Percentiles rank a stretch among this genome's conserved stretches.
Conservation (phyloP, 2,113 vertebrate species). For the Trichechus manatus region DNA sequence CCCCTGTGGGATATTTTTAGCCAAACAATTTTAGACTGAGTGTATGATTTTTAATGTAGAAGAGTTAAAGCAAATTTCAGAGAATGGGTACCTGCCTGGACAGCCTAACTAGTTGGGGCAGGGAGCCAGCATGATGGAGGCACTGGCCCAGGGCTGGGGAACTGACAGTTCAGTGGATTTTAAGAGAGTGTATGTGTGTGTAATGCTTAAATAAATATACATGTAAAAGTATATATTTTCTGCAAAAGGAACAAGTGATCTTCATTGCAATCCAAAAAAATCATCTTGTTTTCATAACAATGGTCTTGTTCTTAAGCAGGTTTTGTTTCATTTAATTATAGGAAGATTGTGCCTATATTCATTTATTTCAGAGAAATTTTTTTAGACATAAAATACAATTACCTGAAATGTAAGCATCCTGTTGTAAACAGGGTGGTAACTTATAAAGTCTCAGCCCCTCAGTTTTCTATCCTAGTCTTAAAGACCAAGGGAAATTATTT, state of each 20-base stretch:
- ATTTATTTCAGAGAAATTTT: not conserved
- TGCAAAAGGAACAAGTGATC: not conserved
- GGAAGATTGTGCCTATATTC: not conserved
- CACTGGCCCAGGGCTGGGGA: not conserved
- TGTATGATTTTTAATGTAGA: not conserved
- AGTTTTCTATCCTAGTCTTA: not conserved
- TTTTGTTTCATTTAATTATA: conserved; percentile 23
- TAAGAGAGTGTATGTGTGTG: not conserved
- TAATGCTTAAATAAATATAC: no score
- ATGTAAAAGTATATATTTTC: not conserved
- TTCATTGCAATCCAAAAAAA: not conserved
- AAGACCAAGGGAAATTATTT: not conserved
- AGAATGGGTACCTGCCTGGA: not conserved
- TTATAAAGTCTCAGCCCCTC: not conserved
- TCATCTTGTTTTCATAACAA: not conserved
- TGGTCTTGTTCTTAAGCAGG: not conserved
- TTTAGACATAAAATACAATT: conserved; percentile 23
- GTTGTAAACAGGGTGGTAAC: not conserved
- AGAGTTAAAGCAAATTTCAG: not conserved
- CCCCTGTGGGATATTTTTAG: not conserved
- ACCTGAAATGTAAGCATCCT: not conserved
- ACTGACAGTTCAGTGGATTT: not conserved
- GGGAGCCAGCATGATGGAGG: not conserved
- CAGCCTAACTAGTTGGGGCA: no score
- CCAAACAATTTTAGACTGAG: not conserved